Conservation (phyloP, 1,140 invertebrate species). For the Yoshiicerus persimilis region DNA sequence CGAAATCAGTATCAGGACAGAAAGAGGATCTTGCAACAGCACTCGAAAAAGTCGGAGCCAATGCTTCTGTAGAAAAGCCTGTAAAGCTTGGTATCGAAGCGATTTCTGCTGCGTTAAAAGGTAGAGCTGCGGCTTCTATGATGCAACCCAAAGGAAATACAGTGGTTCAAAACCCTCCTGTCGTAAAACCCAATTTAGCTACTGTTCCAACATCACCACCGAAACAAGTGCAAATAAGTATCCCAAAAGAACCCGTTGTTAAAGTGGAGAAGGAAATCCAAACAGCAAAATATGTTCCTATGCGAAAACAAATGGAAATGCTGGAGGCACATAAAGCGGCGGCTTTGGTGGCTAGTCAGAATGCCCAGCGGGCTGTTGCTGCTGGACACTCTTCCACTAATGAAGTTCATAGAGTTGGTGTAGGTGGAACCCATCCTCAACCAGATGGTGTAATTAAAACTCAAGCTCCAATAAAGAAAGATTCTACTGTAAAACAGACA, state of each 20-base stretch:
- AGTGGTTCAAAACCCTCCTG: not conserved
- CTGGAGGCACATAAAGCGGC: not conserved
- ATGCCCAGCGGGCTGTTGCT: not conserved
- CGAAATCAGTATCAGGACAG: not conserved
- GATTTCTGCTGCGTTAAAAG: not conserved
- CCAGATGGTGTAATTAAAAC: not conserved
- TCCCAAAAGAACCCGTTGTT: not conserved
- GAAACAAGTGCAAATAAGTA: not conserved
- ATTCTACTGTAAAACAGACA: not conserved
- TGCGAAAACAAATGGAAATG: not conserved
- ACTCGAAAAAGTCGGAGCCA: not conserved
- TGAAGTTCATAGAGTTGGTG: not conserved
- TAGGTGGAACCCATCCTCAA: no score
- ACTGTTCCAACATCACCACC: not conserved
- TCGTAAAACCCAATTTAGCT: not conserved
- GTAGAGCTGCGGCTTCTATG: not conserved
- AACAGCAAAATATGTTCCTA: not conserved
- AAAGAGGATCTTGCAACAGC: not conserved
- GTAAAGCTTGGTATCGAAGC: slow-evolving; percentile 12
- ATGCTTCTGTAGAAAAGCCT: not conserved
- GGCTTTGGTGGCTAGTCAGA: not conserved
- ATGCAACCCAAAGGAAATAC: not conserved
- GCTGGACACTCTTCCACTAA: not conserved
- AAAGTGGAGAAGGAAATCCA: not conserved
- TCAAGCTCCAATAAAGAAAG: not conserved